Conservation (phyloP, 2,888 invertebrate genomes). For the Brassicogethes aeneus region DNA sequence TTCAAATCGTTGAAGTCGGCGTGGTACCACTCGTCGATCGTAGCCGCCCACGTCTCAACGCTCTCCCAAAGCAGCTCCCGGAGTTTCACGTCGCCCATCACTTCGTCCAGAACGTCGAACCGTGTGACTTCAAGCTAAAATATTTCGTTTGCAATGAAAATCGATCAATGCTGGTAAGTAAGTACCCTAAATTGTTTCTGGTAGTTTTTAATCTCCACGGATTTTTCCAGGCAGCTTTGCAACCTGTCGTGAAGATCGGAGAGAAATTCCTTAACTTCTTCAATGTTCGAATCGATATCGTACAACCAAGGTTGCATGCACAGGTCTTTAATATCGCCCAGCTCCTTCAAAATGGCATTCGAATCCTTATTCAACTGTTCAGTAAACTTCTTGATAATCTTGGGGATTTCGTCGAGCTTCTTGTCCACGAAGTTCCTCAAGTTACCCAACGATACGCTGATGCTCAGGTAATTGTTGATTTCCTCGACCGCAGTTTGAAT, state of each 20-base stretch:
- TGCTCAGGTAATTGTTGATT: conserved; percentile 52
- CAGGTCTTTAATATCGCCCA: conserved; percentile 64
- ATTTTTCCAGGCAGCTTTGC: conserved; percentile 53
- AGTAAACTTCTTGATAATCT: conserved; percentile 62
- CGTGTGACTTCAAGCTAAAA: conserved; percentile 70
- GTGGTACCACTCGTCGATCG: conserved; percentile 57
- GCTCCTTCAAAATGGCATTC: conserved; percentile 58
- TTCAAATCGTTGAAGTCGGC: conserved; percentile 56
- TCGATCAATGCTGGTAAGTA: no score
- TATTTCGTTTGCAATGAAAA: no score
- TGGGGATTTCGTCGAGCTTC: conserved; percentile 57
- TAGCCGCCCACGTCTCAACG: conserved; percentile 62
- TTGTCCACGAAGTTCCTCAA: conserved; percentile 63
- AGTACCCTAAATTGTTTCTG: conserved; percentile 77
- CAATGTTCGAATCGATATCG: conserved; percentile 61
- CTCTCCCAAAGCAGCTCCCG: conserved; percentile 75
- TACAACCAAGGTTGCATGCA: conserved; percentile 64
- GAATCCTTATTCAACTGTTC: conserved; percentile 72
- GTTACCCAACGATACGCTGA: conserved; percentile 52
- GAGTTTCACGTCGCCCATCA: conserved; percentile 68
- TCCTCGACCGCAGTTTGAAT: conserved; percentile 68
- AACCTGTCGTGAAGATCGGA: conserved; percentile 56
- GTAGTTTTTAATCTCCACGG: conserved; percentile 67
- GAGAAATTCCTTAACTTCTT: conserved; percentile 55
- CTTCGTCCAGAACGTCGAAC: conserved; percentile 72